Evolutionary conservation across 2,888 invertebrate genomes (phyloP).

Genomic region (Drosophila falleni): DNA sequence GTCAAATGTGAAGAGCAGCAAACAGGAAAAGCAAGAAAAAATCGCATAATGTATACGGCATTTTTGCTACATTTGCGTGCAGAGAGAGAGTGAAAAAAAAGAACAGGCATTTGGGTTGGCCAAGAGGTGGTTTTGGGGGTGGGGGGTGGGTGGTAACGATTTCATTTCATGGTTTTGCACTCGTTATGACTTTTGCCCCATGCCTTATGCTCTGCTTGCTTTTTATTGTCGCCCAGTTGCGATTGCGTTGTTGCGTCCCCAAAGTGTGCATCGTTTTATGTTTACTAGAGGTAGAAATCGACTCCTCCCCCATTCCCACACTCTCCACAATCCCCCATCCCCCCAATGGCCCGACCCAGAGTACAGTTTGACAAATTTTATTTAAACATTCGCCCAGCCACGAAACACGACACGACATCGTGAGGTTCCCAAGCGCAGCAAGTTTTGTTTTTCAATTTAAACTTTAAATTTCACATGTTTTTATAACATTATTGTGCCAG

Average conservation of each 20-base stretch:
- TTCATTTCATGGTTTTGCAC: conserved; percentile 82
- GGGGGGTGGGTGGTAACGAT: conserved; percentile 76
- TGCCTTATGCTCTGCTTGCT: conserved; percentile 56
- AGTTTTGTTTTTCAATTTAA: conserved; percentile 76
- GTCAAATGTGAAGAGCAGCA: conserved; percentile 67
- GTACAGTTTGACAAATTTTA: conserved; percentile 57
- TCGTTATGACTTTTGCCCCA: conserved; percentile 77
- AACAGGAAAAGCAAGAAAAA: conserved; percentile 35
- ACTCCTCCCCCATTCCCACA: conserved; percentile 16
- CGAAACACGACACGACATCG: conserved; percentile 36
- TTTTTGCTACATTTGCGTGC: conserved; percentile 58
- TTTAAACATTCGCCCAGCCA: conserved; percentile 52
- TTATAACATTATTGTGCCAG: conserved; percentile 62
- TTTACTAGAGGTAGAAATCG: conserved; percentile 70
- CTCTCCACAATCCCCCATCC: not conserved
- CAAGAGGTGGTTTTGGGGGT: conserved; percentile 15
- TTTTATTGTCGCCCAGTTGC: conserved; percentile 79
- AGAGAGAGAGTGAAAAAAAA: conserved; percentile 20
- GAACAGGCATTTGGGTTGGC: conserved; percentile 10
- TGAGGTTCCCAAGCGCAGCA: conserved; percentile 41
- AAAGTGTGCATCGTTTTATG: conserved; percentile 78
- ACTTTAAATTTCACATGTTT: conserved; percentile 66
- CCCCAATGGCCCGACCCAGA: conserved; percentile 8
- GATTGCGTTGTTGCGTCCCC: conserved; percentile 55
- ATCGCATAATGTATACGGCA: conserved; percentile 55